A percentile compares a stretch with the other conserved stretches of the same genome.
Evolutionary conservation across 2,888 invertebrate genomes (phyloP).

Genomic region (Latrodectus elegans): DNA sequence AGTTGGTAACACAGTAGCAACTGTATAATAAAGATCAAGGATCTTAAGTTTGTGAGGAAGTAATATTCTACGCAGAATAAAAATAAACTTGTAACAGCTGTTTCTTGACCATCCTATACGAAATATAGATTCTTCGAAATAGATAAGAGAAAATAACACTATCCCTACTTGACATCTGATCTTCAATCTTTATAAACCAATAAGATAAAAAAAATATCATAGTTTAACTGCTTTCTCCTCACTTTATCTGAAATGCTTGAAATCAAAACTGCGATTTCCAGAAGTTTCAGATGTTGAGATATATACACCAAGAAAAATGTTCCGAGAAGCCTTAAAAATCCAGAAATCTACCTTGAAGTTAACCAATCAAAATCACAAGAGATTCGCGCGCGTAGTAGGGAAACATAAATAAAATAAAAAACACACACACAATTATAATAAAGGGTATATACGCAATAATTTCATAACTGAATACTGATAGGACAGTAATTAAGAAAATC

Average conservation of each 20-base stretch:
- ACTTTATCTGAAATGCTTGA: constrained; percentile 25
- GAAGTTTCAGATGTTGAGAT: too few relatives aligned
- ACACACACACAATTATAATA: too few relatives aligned
- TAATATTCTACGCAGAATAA: constrained; percentile 8
- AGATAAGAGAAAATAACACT: constrained; percentile 31
- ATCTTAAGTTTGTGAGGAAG: constrained; percentile 17
- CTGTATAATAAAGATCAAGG: constrained; percentile 46
- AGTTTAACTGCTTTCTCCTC: constrained; percentile 26
- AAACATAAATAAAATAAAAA: too few relatives aligned
- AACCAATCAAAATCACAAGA: too few relatives aligned
- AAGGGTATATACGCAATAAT: too few relatives aligned
- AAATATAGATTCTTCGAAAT: constrained; percentile 32
- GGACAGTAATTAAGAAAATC: too few relatives aligned
- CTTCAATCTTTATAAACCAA: constrained; percentile 17
- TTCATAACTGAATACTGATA: too few relatives aligned
- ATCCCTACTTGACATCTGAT: constrained; percentile 49
- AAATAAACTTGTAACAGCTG: constrained; percentile 54
- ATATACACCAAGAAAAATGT: too few relatives aligned
- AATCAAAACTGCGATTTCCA: neutral
- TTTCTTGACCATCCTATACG: constrained; percentile 33
- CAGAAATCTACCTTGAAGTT: too few relatives aligned
- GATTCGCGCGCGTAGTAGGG: too few relatives aligned
- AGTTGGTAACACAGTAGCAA: neutral
- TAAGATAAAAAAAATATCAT: constrained; percentile 35
- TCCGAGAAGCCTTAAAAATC: too few relatives aligned